phyloP scores from a whole-genome alignment of 1,140 invertebrate genomes.

The Dryas iulia region DNA sequence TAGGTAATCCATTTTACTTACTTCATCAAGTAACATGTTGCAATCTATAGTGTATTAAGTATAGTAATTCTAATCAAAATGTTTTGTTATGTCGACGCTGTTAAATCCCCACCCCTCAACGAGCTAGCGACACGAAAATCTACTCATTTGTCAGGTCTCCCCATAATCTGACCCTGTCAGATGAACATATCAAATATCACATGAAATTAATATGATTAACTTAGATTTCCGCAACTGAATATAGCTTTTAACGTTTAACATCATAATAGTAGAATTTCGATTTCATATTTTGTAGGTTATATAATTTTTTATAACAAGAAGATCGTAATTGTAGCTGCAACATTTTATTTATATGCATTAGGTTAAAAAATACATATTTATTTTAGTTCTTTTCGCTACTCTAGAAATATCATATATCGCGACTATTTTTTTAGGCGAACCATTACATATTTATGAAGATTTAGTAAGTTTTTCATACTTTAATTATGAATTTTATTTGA shows the following conservation, averaged over 20 bases:
- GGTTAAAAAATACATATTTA: too few species aligned
- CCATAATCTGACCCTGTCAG: constrained; percentile 50
- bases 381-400: too few species aligned
- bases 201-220: constrained; percentile 54
- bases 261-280: background rate
- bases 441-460: too few species aligned
- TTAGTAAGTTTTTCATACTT: too few species aligned
- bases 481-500: too few species aligned
- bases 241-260: background rate
- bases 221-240: constrained; percentile 1
- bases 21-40: background rate
- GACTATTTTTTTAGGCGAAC: too few species aligned
- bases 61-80: background rate
- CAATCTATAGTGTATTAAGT: background rate
- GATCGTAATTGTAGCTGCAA: too few species aligned
- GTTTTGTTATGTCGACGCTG: constrained; percentile 17
- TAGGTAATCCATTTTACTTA: background rate
- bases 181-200: constrained; percentile 70
- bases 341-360: too few species aligned
- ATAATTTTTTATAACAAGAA: too few species aligned
- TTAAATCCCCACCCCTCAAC: constrained; percentile 47
- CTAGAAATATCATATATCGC: too few species aligned
- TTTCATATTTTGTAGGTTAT: too few species aligned
- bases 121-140: constrained; percentile 62
- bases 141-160: constrained; percentile 66